phyloP scores from a whole-genome alignment of 2,113 vertebrate species.

The Chaetura pelagica region DNA sequence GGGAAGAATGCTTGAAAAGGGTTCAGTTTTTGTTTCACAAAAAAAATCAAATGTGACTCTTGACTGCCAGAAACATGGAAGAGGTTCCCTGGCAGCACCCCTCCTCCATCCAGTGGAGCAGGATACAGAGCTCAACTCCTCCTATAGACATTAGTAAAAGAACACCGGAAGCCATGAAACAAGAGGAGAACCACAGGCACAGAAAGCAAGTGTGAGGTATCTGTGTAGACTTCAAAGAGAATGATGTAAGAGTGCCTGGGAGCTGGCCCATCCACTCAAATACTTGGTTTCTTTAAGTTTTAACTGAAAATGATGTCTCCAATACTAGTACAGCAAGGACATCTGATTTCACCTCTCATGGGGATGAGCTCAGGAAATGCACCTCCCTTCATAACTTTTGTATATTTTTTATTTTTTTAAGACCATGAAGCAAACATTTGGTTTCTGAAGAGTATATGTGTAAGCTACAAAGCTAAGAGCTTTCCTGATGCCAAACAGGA shows the following conservation, averaged over 20 bases:
- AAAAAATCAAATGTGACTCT: not conserved
- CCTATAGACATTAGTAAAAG: not conserved
- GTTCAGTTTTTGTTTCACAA: not conserved
- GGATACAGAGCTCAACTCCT: not conserved
- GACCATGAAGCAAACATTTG: not conserved
- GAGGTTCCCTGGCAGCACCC: not conserved
- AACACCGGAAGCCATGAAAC: not conserved
- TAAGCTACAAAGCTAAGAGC: not conserved
- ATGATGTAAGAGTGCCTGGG: not conserved
- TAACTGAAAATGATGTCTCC: not conserved
- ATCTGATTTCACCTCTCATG: not conserved
- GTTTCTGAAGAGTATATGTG: not conserved
- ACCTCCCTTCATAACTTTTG: not conserved
- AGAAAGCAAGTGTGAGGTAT: not conserved
- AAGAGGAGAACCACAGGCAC: not conserved
- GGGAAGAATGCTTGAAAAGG: not conserved
- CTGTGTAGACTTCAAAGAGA: not conserved
- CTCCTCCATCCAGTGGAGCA: not conserved
- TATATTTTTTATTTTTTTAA: not conserved
- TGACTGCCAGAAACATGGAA: not conserved
- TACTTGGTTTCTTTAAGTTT: not conserved
- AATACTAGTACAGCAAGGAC: not conserved
- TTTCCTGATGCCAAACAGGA: not conserved
- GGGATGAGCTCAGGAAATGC: not conserved
- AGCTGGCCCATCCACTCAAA: not conserved